Conservation (phyloP, 2,888 invertebrate species). For the Standfussiana lucernea region DNA sequence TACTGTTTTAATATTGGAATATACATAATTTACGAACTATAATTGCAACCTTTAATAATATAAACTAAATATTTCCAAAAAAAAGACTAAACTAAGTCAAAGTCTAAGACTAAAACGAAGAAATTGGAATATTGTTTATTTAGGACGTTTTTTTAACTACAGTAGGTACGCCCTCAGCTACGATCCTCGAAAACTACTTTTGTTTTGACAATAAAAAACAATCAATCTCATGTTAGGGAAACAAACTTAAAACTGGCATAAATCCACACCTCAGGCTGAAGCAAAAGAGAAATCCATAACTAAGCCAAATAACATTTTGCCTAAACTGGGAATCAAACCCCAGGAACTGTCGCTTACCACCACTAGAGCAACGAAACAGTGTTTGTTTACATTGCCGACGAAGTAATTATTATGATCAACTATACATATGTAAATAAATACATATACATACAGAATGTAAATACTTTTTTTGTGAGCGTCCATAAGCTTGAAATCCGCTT, state of each 20-base stretch:
- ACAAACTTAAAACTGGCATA: neutral
- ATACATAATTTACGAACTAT: neutral
- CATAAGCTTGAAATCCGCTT: constrained; percentile 56
- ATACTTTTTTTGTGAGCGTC: constrained; percentile 53
- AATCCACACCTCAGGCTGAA: neutral
- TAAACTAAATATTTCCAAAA: neutral
- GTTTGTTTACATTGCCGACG: constrained; percentile 8
- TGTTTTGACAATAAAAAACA: neutral
- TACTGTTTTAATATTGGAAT: neutral
- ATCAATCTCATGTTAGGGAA: neutral
- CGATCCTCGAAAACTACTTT: neutral
- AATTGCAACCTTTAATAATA: neutral
- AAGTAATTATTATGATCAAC: constrained; percentile 16
- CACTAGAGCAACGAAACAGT: neutral
- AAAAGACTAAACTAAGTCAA: neutral
- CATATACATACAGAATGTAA: constrained; percentile 52
- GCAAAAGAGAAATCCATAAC: neutral
- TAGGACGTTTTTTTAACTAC: neutral
- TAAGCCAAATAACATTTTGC: neutral
- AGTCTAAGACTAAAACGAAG: neutral
- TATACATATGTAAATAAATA: constrained; percentile 46
- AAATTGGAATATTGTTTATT: too few species aligned
- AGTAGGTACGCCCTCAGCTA: neutral
- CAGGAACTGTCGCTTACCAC: too few species aligned
- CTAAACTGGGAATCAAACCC: neutral